Evolutionary conservation across 2,113 vertebrate species (phyloP), one percentile per base, ranked within the genome.

Genomic region (Lamprologus tigripictilis): DNA sequence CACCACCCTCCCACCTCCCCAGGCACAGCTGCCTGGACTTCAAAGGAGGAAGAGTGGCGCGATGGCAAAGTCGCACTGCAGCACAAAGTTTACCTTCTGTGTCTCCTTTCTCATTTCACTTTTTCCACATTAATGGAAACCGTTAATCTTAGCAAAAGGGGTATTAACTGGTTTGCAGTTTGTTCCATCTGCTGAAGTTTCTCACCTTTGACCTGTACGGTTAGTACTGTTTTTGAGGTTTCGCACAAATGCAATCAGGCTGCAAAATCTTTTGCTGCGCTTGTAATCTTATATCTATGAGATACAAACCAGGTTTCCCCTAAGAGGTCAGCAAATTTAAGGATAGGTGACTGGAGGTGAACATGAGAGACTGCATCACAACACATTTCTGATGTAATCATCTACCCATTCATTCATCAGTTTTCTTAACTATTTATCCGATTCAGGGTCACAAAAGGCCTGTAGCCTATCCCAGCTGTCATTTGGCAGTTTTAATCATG

Each of bases 1-100:
- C 26, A 40, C 37, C 66, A 23, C n/a, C 66, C 35, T 37, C 66
- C 35, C 66, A 16, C 37, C 83, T 83, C 26, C 82, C 83, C 68
- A 90, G 31, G 11, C 83, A 58, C 57, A 26, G 49, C 90, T 57
- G 84, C 88, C 40, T 81, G 78, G 80, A 89, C 91, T 92, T 92
- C 82, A 92, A 92, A 94, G 31, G 13, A 83, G 11, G 35, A 14
- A 86, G 14, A 11, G 71, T 85, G 87, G 78, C 31, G 10, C 21
- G 47, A 40, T 8, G 76, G 84, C 73, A 89, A 5, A 82, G 66
- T 85, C 9, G 1, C 6, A 45, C 81, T 21, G 4, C 28, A n/a
- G 28, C 68, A 57, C 51, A 83, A 66, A n/a, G 14, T 85, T 86
- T 54, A 84, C 40, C 79, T 57, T 61, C 71, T 17, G 5, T 54